These are phyloP conservation scores for Athetis lepigone DNA, from an alignment of 2,888 invertebrate genomes.

Conservation along the genomic window DNA sequence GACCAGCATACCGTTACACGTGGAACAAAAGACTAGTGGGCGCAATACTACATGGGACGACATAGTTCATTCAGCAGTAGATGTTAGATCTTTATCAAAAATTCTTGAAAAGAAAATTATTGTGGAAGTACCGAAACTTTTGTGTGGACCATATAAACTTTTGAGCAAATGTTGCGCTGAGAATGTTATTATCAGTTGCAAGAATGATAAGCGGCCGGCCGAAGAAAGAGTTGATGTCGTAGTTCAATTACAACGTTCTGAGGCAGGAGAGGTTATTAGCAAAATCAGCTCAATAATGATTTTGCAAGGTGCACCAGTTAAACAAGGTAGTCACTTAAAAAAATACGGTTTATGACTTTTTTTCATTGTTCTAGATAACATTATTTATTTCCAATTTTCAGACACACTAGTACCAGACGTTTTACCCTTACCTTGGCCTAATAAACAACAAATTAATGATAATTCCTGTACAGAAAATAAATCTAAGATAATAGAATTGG, in stretches of 20 bases:
- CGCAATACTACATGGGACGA: slow-evolving; percentile 77
- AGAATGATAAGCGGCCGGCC: slow-evolving; percentile 62
- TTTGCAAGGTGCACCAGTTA: slow-evolving; percentile 67
- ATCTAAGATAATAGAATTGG: slow-evolving; percentile 53
- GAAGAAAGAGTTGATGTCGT: slow-evolving; percentile 75
- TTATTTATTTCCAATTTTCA: slow-evolving; percentile 43
- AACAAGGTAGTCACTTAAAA: slow-evolving; percentile 42
- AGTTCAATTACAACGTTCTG: slow-evolving; percentile 76
- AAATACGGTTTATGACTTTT: not conserved
- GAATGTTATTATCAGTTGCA: slow-evolving; percentile 79
- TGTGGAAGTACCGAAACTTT: slow-evolving; percentile 80
- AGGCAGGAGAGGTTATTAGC: slow-evolving; percentile 76
- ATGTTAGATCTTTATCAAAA: slow-evolving; percentile 80
- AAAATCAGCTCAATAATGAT: slow-evolving; percentile 81
- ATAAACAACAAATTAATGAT: slow-evolving; percentile 36
- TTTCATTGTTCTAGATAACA: not conserved
- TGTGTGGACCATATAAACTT: slow-evolving; percentile 77
- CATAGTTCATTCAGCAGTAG: slow-evolving; percentile 83
- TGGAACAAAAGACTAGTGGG: slow-evolving; percentile 72
- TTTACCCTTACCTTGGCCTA: slow-evolving; percentile 57
- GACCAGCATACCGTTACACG: slow-evolving; percentile 78
- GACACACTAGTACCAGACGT: slow-evolving; percentile 45
- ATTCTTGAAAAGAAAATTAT: slow-evolving; percentile 83
- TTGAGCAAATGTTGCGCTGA: slow-evolving; percentile 76
- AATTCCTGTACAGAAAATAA: slow-evolving; percentile 6